Evolutionary conservation across 1,140 invertebrate species (phyloP), one percentile per base, ranked within the genome.

Genomic region (Drosophila cardini): DNA sequence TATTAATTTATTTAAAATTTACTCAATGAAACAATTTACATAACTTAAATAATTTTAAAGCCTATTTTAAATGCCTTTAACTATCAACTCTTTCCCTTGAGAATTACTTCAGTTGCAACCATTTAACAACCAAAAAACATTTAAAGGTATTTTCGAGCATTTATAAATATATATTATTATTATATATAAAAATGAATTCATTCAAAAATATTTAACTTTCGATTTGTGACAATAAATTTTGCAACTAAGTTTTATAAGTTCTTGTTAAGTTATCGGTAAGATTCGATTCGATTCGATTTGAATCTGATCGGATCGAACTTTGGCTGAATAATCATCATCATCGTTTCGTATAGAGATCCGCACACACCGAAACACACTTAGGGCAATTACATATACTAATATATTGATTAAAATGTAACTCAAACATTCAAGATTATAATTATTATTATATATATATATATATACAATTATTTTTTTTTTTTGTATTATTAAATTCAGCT

Each of bases 321-420:
- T 78, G 58, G 72, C 84, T 87, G 69, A 55, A 55, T 55, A 32
- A 53, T 63, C 32, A 86, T 83, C 69, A 86, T 87, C 83, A 86
- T 87, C 83, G 81, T 76, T 71, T 56, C 16, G 34, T 58, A 13
- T 65, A 64, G 26, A 16, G 55, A 53, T 65, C 61, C 61, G 73
- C 67, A 64, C 52, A 75, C 43, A 26, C 60, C 60, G 43, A 65
- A 55, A 72, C 73, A 72, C 73, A 57, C 70, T 45, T 72, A 68
- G 63, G 56, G 64, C 55, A 55, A 72, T 55, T 68, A 71, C 50
- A 30, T 57, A 26, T 26, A 26, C 21, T 4, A n/a, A n/a, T n/a
- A 16, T 71, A 57, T 34, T 50, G 57, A 68, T 56, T 46, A 48
- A 43, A 58, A 26, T 42, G 13, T 55, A 62, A 46, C 64, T 65